These are phyloP conservation scores for Vireo altiloquus DNA, from an alignment of 2,113 vertebrate species.

Conservation along the genomic window DNA sequence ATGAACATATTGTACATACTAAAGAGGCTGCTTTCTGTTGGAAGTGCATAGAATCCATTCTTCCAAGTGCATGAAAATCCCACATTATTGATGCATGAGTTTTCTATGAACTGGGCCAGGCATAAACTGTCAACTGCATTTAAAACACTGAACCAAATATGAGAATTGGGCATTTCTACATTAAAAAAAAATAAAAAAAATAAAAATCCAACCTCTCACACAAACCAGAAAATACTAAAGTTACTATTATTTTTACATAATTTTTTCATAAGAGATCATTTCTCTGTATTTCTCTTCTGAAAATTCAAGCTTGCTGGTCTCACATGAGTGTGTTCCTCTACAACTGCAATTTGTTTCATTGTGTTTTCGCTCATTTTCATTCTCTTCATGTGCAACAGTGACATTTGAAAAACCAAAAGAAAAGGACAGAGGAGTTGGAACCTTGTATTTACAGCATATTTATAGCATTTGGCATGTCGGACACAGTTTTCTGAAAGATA, in stretches of 20 bases:
- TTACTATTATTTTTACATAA: neutral
- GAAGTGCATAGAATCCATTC: neutral
- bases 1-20: constrained; percentile 54
- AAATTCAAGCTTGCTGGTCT: neutral
- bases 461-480: neutral
- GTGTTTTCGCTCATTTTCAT: constrained; percentile 36
- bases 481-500: constrained; percentile 25
- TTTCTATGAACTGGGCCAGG: constrained; percentile 23
- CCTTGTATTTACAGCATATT: neutral
- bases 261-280: constrained; percentile 22
- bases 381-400: constrained; percentile 18
- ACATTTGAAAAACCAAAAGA: constrained; percentile 32
- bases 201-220: neutral
- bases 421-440: constrained; percentile 18
- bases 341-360: constrained; percentile 37
- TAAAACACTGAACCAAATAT: neutral
- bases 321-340: neutral
- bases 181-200: neutral
- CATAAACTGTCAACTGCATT: constrained; percentile 22
- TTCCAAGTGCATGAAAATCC: constrained; percentile 47
- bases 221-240: neutral
- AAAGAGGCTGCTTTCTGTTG: constrained; percentile 35
- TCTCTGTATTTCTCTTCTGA: constrained; percentile 13
- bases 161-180: neutral
- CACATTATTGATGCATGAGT: constrained; percentile 38